Conservation (phyloP, 1,140 invertebrate species). For the Atopsyche davidsoni region DNA sequence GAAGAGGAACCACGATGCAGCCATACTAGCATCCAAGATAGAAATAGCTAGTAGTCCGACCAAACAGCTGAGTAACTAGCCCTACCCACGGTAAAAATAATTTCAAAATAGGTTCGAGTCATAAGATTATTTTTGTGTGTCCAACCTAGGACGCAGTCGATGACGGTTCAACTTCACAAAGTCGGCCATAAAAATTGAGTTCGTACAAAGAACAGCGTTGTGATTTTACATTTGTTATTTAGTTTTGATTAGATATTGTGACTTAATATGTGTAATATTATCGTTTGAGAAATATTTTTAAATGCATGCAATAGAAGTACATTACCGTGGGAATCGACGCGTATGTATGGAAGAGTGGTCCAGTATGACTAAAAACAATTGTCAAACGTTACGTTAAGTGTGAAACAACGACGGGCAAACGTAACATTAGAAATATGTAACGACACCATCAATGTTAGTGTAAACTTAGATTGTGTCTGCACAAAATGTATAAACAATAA, state of each 20-base stretch:
- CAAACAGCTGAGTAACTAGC: background rate
- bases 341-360: background rate
- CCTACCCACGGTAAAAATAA: background rate
- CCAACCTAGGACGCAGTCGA: too few species aligned
- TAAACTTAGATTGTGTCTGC: constrained; percentile 4
- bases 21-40: background rate
- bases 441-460: too few species aligned
- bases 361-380: too few species aligned
- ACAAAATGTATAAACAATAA: background rate
- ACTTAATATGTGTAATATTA: too few species aligned
- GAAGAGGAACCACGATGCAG: background rate
- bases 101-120: too few species aligned
- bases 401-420: background rate
- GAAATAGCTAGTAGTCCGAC: background rate
- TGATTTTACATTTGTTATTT: too few species aligned
- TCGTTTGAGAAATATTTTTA: background rate
- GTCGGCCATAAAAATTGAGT: too few species aligned
- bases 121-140: too few species aligned
- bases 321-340: background rate
- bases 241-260: too few species aligned
- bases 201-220: too few species aligned
- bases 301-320: background rate
- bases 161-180: too few species aligned
- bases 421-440: background rate
- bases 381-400: background rate